Evolutionary conservation across 2,888 invertebrate genomes (phyloP), one percentile per base, ranked within the genome.

Genomic region (Oegoconia quadripuncta): DNA sequence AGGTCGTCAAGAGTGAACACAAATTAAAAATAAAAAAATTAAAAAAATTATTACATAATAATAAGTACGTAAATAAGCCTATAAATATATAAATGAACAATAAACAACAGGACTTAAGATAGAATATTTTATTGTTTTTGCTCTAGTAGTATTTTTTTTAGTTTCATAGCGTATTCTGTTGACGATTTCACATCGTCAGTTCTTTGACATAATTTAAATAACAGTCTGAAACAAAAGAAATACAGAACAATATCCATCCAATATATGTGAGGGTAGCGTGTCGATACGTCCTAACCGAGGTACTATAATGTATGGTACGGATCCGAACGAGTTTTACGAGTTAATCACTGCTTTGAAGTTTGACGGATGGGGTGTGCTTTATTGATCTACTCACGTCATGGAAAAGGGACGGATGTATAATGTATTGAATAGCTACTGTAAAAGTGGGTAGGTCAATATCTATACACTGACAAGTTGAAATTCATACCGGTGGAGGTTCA

Each of bases 281-380:
- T 46, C 68, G 54, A 49, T 54, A 50, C 56, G 48, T 65, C 52
- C 59, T 74, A 60, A 62, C 53, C 17, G 15, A 8, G 26, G 22
- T 13, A 12, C 14, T 13, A 23, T 14, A 14, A 17, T 20, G 18
- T 31, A 16, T 5, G 3, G 14, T 11, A 18, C 20, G 22, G 12
- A 20, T 25, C 33, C 28, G 14, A 25, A 22, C 32, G 23, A 59
- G 66, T 65, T 79, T 80, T 81, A 83, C 78, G 74, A 74, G 78
- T 80, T 83, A 84, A 86, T 86, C 81, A 73, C 63, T 56, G 54
- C 66, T 78, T 79, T 74, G 76, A 82, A 80, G 71, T 83, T 84
- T 84, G 84, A 83, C 76, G 76, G 70, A 84, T 74, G 58, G 61
- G 47, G 55, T 52, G 54, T 51, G 63, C 75, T 79, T 82, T 81